Percentiles rank a stretch among this genome's conserved stretches.
Evolutionary conservation across 2,888 invertebrate species (phyloP).

Genomic region (Scaptomyza parva): DNA sequence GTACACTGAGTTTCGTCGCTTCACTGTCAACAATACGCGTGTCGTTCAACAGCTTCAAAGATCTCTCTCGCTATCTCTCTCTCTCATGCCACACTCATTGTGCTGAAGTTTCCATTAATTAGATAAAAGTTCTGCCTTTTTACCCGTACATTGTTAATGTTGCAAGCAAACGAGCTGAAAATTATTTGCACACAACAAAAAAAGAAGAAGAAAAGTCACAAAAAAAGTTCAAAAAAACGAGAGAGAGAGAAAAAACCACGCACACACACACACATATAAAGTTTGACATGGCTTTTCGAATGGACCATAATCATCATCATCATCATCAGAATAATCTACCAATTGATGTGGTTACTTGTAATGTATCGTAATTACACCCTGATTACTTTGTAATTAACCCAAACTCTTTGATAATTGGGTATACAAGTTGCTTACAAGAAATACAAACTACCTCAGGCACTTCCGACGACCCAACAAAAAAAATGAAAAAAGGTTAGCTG

Average conservation of each 20-base stretch:
- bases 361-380: slow-evolving; percentile 4
- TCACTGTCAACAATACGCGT: slow-evolving; percentile 76
- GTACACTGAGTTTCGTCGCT: slow-evolving; percentile 57
- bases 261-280: slow-evolving; percentile 32
- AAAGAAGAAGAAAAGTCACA: too few species aligned
- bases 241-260: too few species aligned
- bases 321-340: slow-evolving; percentile 25
- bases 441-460: slow-evolving; percentile 32
- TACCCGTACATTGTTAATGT: too few species aligned
- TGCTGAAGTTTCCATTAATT: slow-evolving; percentile 84
- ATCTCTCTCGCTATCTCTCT: slow-evolving; percentile 13
- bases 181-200: slow-evolving; percentile 78
- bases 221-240: slow-evolving; percentile 48
- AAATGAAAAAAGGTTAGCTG: slow-evolving; percentile 37
- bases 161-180: slow-evolving; percentile 76
- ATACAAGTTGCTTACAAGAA: slow-evolving; percentile 23
- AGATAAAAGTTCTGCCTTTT: slow-evolving; percentile 82
- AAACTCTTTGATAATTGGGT: slow-evolving; percentile 32
- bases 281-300: slow-evolving; percentile 20
- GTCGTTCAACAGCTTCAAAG: slow-evolving; percentile 50
- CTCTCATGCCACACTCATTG: slow-evolving; percentile 67
- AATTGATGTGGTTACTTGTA: background rate
- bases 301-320: slow-evolving; percentile 11
- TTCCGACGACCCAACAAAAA: slow-evolving; percentile 51
- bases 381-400: slow-evolving; percentile 25